Base-by-base conservation (phyloP, 30 jellyfish, hydroid and myxozoan species). In the Cassiopea andromeda region DNA sequence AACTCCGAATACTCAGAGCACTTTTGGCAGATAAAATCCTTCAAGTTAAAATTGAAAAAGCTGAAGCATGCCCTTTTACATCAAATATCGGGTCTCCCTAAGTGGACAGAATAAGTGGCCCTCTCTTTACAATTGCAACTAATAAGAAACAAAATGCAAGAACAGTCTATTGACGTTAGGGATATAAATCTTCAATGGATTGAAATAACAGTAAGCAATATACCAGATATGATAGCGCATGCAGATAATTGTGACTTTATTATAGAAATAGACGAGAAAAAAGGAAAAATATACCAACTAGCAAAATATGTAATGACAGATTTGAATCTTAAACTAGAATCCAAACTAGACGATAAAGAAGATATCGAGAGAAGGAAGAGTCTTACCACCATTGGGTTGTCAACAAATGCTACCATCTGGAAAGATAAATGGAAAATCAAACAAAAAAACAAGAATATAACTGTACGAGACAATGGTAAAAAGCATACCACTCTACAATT, bases 1-100 rank as follows among this genome's bases (percentile, higher is more conserved):
- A 84, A 86, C 27, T 69, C 78, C 73, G 92, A 84, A 69, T 84
- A 84, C 87, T 70, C 78, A 84, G 92, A 60, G 73, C 70, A 44
- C 64, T 84, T 49, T 66, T 84, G 38, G 74, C 87, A 38, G 85
- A 84, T 27, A 84, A 78, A 67, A 84, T 50, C 69, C 73, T 84
- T 38, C 4, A 74, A 15, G 74, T 84, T 84, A 84, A 84, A 66
- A 75, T 18, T 57, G 57, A 80, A 80, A 61, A 78, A 17, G 66
- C 89, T 48, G 89, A 80, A 17, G 80, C 60, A 60, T 12, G 60
- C 80, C 92, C 92, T 46, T 84, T 84, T 61, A 18, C 49, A 84
- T 85, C 85, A 69, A 84, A 84, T 71, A 85, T 84, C 44, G 77
- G 92, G 46, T 69, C 92, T 15, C 92, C 92, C 68, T 77, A 84